Conservation (phyloP, 2,888 invertebrate genomes). For the Dryocosmus kuriphilus region DNA sequence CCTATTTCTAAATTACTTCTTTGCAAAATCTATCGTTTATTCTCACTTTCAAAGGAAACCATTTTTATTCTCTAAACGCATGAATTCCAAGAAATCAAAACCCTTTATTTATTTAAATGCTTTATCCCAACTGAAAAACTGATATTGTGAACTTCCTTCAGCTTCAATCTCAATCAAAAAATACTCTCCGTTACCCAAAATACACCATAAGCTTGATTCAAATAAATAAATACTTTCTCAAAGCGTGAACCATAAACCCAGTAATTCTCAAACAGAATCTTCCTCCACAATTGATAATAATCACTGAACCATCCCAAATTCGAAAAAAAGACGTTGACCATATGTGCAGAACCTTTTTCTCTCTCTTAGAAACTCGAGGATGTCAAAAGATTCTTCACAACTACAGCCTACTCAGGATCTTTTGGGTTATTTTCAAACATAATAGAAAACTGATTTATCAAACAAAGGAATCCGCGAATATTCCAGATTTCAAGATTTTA, state of each 20-base stretch:
- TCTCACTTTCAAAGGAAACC: too few relatives aligned
- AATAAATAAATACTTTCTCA: background rate
- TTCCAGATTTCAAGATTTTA: background rate
- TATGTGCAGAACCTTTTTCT: constrained; percentile 33
- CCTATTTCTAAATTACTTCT: too few relatives aligned
- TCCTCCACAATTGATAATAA: constrained; percentile 27
- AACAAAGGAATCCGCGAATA: background rate
- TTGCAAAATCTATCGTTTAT: too few relatives aligned
- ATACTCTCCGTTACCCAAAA: too few relatives aligned
- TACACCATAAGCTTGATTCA: background rate
- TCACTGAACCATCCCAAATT: constrained; percentile 29
- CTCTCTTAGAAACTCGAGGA: constrained; percentile 13
- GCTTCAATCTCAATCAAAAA: too few relatives aligned
- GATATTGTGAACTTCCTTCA: too few relatives aligned
- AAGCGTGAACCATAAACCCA: background rate
- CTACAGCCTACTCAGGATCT: background rate
- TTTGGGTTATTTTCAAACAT: background rate
- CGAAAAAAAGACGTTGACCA: constrained; percentile 36
- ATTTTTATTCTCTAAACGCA: too few relatives aligned
- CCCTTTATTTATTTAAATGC: too few relatives aligned
- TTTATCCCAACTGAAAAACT: too few relatives aligned
- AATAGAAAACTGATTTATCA: constrained; percentile 14
- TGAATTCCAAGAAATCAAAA: too few relatives aligned
- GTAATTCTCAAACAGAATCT: constrained; percentile 7
- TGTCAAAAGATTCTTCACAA: constrained; percentile 7